Evolutionary conservation across 2,113 vertebrate species (phyloP), one percentile per base, ranked within the genome.

Genomic region (Passer montanus): DNA sequence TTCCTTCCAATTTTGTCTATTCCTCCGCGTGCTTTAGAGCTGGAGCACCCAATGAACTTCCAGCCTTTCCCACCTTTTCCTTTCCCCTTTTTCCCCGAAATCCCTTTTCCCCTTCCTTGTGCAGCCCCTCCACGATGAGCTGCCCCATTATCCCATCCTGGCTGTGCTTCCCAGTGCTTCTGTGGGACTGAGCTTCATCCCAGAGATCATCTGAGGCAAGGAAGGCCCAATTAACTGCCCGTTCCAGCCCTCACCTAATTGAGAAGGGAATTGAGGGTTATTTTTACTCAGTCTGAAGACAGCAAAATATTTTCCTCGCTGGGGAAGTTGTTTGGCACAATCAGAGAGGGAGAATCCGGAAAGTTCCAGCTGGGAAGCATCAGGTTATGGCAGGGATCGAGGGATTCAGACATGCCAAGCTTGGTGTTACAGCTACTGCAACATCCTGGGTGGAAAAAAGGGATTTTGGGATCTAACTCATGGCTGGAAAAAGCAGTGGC

Each of bases 291-390:
- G 0, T 69, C 46, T 88, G 88, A 85, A 94, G 90, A 41, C 17
- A 1, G 82, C 82, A 90, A 94, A 95, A 73, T 83, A 24, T 85
- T 90, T 78, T 63, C 49, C 63, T 94, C 70, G 26, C 87, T 44
- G 79, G 44, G 31, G 16, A 63, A 82, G 58, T 52, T 68, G 66
- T 82, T 64, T 59, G 82, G 69, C 74, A 3, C 23, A 7, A 43
- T 2, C n/a, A 13, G 93, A 39, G 79, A 28, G 70, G 70, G 88
- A 31, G 27, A 64, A 44, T 47, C 18, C 7, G 3, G 24, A 68
- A 82, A 84, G 72, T 72, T 77, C 50, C 27, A 35, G 39, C 44
- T 64, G 44, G 50, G 76, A 46, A 66, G 14, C 14, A 6, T 5
- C 66, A 46, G 68, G 31, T 63, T 70, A 14, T 0, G 3, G 43